Percentiles rank a stretch among this genome's conserved stretches.
Evolutionary conservation across 2,888 invertebrate genomes (phyloP).

Genomic region (Drosophila prolongata): DNA sequence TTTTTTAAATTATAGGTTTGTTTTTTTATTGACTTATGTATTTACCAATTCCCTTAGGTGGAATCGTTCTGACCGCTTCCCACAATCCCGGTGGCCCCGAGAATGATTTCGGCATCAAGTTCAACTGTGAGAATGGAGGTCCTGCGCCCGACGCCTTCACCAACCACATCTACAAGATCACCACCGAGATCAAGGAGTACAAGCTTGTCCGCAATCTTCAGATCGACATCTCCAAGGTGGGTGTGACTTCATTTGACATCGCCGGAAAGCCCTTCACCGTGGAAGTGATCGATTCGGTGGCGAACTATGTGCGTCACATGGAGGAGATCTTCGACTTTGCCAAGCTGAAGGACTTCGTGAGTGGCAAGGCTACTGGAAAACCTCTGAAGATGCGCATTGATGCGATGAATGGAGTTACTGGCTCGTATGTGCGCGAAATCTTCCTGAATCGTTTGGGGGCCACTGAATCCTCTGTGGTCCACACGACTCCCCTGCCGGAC

Average conservation of each 20-base stretch:
- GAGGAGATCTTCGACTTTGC: conserved; percentile 98
- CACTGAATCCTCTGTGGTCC: conserved; percentile 88
- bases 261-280: conserved; percentile 90
- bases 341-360: conserved; percentile 90
- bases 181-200: conserved; percentile 92
- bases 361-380: conserved; percentile 87
- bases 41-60: conserved; percentile 86
- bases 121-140: conserved; percentile 98
- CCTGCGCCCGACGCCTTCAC: conserved; percentile 97
- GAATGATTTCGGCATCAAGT: conserved; percentile 99
- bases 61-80: conserved; percentile 98
- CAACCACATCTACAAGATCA: conserved; percentile 93
- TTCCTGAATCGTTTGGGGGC: conserved; percentile 95
- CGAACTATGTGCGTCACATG: conserved; percentile 95
- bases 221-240: conserved; percentile 91
- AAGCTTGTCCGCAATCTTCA: conserved; percentile 91
- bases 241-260: conserved; percentile 87
- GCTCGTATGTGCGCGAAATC: conserved; percentile 96
- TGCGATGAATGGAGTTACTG: conserved; percentile 98
- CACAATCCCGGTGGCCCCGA: conserved; percentile 99
- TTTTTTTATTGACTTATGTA: no score
- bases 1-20: no score
- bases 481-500: conserved; percentile 93
- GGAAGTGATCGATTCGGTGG: conserved; percentile 95
- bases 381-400: conserved; percentile 95